Conservation (phyloP, 1,140 invertebrate genomes). For the Sminthurides bifidus region DNA sequence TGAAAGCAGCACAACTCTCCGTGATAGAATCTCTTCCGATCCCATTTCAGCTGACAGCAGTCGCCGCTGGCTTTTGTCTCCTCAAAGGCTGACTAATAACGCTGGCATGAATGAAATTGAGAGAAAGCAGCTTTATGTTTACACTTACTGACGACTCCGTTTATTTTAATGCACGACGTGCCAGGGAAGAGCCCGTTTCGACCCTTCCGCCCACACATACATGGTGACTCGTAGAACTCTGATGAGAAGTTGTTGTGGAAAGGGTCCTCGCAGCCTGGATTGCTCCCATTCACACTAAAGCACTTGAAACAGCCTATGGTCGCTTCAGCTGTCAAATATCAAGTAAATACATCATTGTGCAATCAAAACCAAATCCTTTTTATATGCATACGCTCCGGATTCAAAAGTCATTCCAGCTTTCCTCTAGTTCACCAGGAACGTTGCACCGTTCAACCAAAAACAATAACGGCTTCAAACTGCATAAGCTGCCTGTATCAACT, state of each 20-base stretch:
- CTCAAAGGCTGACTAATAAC: too few relatives aligned
- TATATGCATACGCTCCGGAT: too few relatives aligned
- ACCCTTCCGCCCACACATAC: slow-evolving; percentile 81
- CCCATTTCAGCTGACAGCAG: too few relatives aligned
- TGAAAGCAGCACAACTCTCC: too few relatives aligned
- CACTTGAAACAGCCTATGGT: slow-evolving; percentile 31
- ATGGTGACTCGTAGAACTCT: slow-evolving; percentile 73
- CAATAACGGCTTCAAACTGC: too few relatives aligned
- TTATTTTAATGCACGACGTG: slow-evolving; percentile 90
- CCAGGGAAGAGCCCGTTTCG: slow-evolving; percentile 89
- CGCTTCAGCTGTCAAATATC: slow-evolving; percentile 23
- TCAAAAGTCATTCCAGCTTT: too few relatives aligned
- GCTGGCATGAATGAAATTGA: too few relatives aligned
- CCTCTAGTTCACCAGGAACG: background rate
- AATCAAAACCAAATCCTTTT: slow-evolving; percentile 2
- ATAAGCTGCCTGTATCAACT: too few relatives aligned
- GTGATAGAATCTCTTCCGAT: too few relatives aligned
- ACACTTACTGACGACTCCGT: slow-evolving; percentile 63
- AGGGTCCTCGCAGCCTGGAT: slow-evolving; percentile 50
- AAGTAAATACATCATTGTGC: slow-evolving; percentile 1
- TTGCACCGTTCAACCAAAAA: too few relatives aligned
- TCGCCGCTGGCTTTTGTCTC: too few relatives aligned
- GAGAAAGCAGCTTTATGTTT: too few relatives aligned
- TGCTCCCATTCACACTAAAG: slow-evolving; percentile 30
- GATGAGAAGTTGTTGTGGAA: slow-evolving; percentile 87